A percentile compares a stretch with the other conserved stretches of the same genome.
phyloP scores from a whole-genome alignment of 2,113 vertebrate species.

The Callospermophilus lateralis region DNA sequence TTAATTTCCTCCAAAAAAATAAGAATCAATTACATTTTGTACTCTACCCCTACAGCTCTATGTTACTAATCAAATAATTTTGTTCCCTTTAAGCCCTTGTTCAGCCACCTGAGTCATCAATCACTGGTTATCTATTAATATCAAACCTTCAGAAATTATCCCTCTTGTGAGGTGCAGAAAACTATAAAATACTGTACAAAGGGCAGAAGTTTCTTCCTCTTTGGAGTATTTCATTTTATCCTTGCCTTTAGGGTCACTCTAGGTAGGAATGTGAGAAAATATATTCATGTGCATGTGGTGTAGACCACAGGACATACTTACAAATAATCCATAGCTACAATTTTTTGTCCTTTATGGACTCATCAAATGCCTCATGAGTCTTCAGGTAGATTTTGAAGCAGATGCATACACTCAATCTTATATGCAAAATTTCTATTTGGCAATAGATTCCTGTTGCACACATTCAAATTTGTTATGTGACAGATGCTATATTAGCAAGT shows the following conservation, averaged over 20 bases:
- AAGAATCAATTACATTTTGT: neutral
- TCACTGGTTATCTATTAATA: neutral
- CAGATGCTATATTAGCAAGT: neutral
- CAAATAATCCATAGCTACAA: fast-evolving
- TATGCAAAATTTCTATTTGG: neutral
- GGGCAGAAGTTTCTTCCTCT: neutral
- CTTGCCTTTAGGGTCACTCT: fast-evolving
- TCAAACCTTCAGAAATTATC: neutral
- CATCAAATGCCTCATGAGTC: neutral
- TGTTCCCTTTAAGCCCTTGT: neutral
- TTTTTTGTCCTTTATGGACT: neutral
- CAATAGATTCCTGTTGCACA: neutral
- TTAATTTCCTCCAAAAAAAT: neutral
- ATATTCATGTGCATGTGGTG: neutral
- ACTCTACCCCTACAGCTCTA: neutral
- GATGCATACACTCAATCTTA: neutral
- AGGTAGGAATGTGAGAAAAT: neutral
- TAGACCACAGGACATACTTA: neutral
- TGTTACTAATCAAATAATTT: neutral
- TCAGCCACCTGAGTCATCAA: neutral
- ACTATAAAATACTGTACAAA: neutral
- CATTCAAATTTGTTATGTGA: neutral
- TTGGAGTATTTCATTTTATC: neutral
- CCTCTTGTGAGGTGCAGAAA: neutral
- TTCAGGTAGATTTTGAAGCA: neutral